These are phyloP conservation scores for Eristalinus sepulchralis DNA, from an alignment of 2,888 invertebrate genomes.

Conservation along the genomic window DNA sequence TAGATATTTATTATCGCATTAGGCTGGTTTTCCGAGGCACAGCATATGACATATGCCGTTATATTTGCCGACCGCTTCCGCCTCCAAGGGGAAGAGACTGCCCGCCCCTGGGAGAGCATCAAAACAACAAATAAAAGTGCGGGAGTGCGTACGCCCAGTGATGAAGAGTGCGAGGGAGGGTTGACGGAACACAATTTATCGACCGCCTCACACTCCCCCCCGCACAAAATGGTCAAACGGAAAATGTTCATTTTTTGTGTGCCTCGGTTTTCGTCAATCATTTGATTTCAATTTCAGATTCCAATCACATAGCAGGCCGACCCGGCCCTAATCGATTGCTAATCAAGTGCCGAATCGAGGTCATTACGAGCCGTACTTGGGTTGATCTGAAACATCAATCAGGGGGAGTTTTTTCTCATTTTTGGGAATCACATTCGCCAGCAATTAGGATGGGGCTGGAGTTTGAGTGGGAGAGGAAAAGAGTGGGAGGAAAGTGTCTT, in stretches of 20 bases:
- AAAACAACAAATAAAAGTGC: constrained; percentile 55
- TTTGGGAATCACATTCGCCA: constrained; percentile 3
- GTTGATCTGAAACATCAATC: constrained; percentile 23
- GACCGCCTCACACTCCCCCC: constrained; percentile 27
- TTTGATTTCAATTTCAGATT: constrained; percentile 53
- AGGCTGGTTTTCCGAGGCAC: constrained; percentile 54
- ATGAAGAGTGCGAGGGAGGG: background rate
- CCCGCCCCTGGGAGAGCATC: constrained; percentile 54
- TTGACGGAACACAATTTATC: constrained; percentile 47
- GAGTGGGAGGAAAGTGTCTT: constrained; percentile 77
- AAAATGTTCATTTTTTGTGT: constrained; percentile 6
- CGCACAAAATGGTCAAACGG: constrained; percentile 48
- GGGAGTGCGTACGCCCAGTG: background rate
- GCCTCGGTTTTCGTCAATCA: constrained; percentile 8
- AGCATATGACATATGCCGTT: constrained; percentile 73
- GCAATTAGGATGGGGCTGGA: constrained; percentile 29
- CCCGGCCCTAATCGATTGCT: constrained; percentile 64
- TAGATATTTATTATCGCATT: constrained; percentile 72
- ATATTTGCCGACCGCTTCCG: constrained; percentile 41
- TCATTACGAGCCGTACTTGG: constrained; percentile 46
- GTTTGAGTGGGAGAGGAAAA: background rate
- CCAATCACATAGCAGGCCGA: constrained; percentile 51
- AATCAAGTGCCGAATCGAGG: constrained; percentile 70
- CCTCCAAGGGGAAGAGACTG: constrained; percentile 15
- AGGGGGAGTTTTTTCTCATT: constrained; percentile 9